Evolutionary conservation across 2,113 vertebrate species (phyloP).

Genomic region (Hoplias malabaricus): DNA sequence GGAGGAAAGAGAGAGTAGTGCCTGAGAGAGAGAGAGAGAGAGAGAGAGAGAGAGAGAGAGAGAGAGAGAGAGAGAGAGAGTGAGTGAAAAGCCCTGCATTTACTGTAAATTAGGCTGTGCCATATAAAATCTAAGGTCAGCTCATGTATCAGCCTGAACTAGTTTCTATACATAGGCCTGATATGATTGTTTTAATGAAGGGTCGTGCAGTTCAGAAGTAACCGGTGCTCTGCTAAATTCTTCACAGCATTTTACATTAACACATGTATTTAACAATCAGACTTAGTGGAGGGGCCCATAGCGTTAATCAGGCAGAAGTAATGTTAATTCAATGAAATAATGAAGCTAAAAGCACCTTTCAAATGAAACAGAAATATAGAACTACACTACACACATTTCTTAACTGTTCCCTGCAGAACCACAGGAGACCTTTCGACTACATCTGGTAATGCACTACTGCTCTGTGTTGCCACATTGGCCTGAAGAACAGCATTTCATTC

Average conservation of each 20-base stretch:
- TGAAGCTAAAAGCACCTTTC: no score
- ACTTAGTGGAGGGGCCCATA: background rate
- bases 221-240: background rate
- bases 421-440: no score
- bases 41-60: no score
- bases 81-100: background rate
- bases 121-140: constrained; percentile 8
- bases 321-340: no score
- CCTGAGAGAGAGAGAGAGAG: background rate
- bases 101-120: constrained; percentile 10
- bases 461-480: no score
- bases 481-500: no score
- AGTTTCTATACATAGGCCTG: constrained; percentile 34
- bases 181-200: constrained; percentile 20
- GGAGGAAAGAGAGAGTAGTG: background rate
- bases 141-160: constrained; percentile 25
- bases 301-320: background rate
- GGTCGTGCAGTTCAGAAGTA: background rate
- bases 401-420: no score
- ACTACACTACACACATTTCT: no score
- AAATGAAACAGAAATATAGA: no score
- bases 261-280: background rate
- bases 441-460: no score
- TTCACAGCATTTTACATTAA: constrained; percentile 17
- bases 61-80: no score